Base-by-base conservation (phyloP, 2,797 vertebrate species). In the Cyclura pinguis region DNA sequence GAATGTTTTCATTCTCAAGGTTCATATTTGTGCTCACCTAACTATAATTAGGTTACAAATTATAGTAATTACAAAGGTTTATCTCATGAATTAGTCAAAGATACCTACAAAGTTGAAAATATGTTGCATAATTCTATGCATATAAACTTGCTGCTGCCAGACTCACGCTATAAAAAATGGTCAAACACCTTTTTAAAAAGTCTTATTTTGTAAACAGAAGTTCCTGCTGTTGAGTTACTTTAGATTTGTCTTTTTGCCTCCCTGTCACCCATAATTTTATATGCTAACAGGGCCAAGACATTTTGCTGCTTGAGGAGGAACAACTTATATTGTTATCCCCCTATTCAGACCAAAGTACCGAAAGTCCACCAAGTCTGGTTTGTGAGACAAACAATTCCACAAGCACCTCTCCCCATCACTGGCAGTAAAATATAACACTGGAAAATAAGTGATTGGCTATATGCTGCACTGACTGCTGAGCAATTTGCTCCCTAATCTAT, bases 1-100 rank as follows among this genome's bases (percentile, higher is more conserved):
- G 52, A 83, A 38, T 38, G 20, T 88, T 92, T 91, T 82, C 62
- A 73, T 84, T 91, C 80, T 84, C 1, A 84, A 38, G 35, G 76
- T 86, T 88, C 77, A 38, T 86, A 35, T 85, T 57, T 84, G 64
- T n/a, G 72, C 22, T 88, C 80, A 91, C 0, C 0, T 85, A 92
- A 77, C 55, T 84, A 77, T 77, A 57, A 87, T 47, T 47, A 93
- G 85, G 64, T 62, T 13, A 18, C 42, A 47, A 47, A 47, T 47
- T 47, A 47, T 47, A 4, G 42, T 16, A 83, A 88, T n/a, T 72
- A 72, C 62, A 72, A 67, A 29, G 52, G 20, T 32, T 42, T 82
- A 74, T 50, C 38, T 38, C 57, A 42, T 74, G 24, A 81, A 72
- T 29, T 52, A 85, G 42, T 78, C 72, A 35, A 18, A 52, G 27